phyloP scores from a whole-genome alignment of 2,888 invertebrate genomes.

The Nymphalis c-album region DNA sequence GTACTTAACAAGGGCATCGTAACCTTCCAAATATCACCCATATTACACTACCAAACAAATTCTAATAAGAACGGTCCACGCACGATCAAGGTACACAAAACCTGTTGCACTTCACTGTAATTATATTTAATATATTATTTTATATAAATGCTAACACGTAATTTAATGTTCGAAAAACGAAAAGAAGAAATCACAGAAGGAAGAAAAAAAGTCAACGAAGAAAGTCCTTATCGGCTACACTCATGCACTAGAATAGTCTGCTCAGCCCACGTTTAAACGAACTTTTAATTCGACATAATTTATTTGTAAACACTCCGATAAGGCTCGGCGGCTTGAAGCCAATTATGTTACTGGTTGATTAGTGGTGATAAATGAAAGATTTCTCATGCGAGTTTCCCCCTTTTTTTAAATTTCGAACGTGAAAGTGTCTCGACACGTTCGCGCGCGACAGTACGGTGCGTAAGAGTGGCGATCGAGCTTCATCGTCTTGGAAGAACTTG shows the following conservation, averaged over 20 bases:
- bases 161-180: constrained; percentile 3
- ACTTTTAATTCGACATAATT: constrained; percentile 61
- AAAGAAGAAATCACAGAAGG: constrained; percentile 38
- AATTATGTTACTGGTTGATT: constrained; percentile 50
- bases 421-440: constrained; percentile 72
- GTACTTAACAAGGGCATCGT: constrained; percentile 74
- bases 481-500: constrained; percentile 29
- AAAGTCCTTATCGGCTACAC: constrained; percentile 37
- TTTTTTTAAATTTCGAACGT: constrained; percentile 57
- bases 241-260: constrained; percentile 41
- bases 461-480: constrained; percentile 53
- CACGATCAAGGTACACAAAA: constrained; percentile 31
- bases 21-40: constrained; percentile 67
- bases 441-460: constrained; percentile 59
- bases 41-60: constrained; percentile 57
- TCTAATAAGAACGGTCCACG: constrained; percentile 15
- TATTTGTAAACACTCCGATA: constrained; percentile 59
- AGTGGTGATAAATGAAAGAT: constrained; percentile 53
- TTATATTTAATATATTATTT: neutral
- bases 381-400: constrained; percentile 59
- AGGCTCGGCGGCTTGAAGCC: constrained; percentile 47
- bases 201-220: constrained; percentile 52
- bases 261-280: constrained; percentile 37
- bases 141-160: neutral
- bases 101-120: neutral